These are phyloP conservation scores for Lomographa bimaculata DNA, from an alignment of 2,888 invertebrate species.

Conservation along the genomic window DNA sequence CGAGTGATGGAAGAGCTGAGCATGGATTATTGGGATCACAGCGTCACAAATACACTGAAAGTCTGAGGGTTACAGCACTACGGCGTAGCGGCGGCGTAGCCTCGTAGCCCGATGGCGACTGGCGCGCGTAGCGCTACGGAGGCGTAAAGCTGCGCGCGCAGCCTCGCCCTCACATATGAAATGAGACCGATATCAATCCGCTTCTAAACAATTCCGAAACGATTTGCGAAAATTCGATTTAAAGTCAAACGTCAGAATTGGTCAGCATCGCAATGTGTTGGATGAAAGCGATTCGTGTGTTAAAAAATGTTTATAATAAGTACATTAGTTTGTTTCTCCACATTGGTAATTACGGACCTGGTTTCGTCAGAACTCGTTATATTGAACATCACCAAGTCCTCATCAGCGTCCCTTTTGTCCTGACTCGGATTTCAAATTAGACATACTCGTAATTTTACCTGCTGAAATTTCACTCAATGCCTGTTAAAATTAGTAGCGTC, in stretches of 20 bases:
- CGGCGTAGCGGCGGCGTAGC: conserved; percentile 67
- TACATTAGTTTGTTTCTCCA: too few relatives aligned
- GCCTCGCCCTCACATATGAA: conserved; percentile 74
- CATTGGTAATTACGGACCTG: too few relatives aligned
- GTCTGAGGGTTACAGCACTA: conserved; percentile 51
- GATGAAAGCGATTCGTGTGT: conserved; percentile 3
- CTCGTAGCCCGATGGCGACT: conserved; percentile 72
- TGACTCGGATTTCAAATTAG: too few relatives aligned
- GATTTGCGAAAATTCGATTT: conserved; percentile 59
- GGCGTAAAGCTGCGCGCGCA: conserved; percentile 73
- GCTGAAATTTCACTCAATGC: too few relatives aligned
- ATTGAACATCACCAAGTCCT: too few relatives aligned
- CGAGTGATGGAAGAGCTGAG: conserved; percentile 29
- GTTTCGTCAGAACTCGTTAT: too few relatives aligned
- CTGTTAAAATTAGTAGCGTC: too few relatives aligned
- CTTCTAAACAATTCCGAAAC: conserved; percentile 63
- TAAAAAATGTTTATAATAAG: too few relatives aligned
- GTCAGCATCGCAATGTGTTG: conserved; percentile 6
- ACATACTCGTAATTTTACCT: too few relatives aligned
- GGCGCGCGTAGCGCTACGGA: conserved; percentile 63
- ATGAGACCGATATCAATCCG: conserved; percentile 77
- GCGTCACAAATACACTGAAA: conserved; percentile 53
- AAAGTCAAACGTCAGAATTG: conserved; percentile 33
- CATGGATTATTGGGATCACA: conserved; percentile 43
- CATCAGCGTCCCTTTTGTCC: too few relatives aligned